Percentiles rank a stretch among this genome's conserved stretches.
Conservation (phyloP, 2,888 invertebrate species). For the Melanargia galathea region DNA sequence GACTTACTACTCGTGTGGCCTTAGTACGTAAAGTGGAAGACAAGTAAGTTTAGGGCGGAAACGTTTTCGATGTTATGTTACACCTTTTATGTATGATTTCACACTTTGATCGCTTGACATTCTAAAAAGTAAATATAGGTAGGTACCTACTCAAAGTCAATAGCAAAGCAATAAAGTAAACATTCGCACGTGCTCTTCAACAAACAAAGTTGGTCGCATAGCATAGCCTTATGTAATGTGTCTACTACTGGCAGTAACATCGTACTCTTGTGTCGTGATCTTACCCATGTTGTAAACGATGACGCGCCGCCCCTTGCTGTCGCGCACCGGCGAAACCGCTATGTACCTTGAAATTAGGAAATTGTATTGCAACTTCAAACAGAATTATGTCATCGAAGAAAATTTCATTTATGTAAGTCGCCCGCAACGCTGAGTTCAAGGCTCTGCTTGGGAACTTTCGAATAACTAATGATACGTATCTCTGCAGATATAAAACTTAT, state of each 20-base stretch:
- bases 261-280: constrained; percentile 47
- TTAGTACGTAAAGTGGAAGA: too few species aligned
- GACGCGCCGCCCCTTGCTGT: constrained; percentile 87
- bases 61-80: not conserved
- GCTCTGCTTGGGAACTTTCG: constrained; percentile 53
- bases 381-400: constrained; percentile 54
- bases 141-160: constrained; percentile 36
- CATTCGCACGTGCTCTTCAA: constrained; percentile 27
- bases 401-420: constrained; percentile 40
- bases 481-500: not conserved
- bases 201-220: constrained; percentile 20
- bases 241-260: constrained; percentile 43
- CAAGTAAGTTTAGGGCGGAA: not conserved
- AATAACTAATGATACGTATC: constrained; percentile 35
- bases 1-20: too few species aligned
- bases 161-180: constrained; percentile 31
- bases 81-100: too few species aligned
- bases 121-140: too few species aligned
- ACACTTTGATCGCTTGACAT: constrained; percentile 20
- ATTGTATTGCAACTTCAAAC: constrained; percentile 35
- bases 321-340: constrained; percentile 88
- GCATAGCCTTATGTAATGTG: constrained; percentile 20
- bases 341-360: constrained; percentile 82
- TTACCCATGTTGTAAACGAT: constrained; percentile 85
- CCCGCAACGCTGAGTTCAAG: constrained; percentile 53